Evolutionary conservation across 2,888 invertebrate genomes (phyloP), one percentile per base, ranked within the genome.

Genomic region (Ichneumoninae sp.): DNA sequence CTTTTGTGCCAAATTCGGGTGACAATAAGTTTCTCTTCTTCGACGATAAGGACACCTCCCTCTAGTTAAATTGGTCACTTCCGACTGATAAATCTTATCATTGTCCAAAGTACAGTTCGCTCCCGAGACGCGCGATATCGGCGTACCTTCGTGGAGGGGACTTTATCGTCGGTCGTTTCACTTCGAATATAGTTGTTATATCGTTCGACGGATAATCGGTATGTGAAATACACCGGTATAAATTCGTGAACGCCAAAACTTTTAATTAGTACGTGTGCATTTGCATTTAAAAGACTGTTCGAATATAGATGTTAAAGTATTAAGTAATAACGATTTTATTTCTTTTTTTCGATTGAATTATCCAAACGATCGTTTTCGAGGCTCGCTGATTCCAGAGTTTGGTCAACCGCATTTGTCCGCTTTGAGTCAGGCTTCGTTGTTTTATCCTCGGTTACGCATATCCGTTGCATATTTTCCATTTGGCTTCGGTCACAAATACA

Each of bases 1-100:
- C 79, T 84, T 86, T 85, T 87, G 90, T 90, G 90, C 90, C 90
- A 90, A 90, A 90, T 87, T 89, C 84, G 80, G 86, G 82, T 83
- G 90, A 90, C 90, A 90, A 90, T 90, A 90, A 88, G 87, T 88
- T 81, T 57, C 77, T 85, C 77, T 85, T 85, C 77, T 75, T 66
- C 77, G 77, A 84, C 68, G 75, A 83, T 86, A 80, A 79, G 72
- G 26, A 81, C 82, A 75, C 68, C 50, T 80, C 33, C 52, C 68
- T 69, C 70, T 69, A 57, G 78, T 78, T 78, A 26, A 69, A 80
- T 77, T 60, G 57, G 72, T 77, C 72, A 69, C 60, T 80, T 65
- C 36, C 44, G 74, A 19, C 50, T 62, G 54, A 79, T 52, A 36
- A 52, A 50, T 70, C 65, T 75, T 44, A 19, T 52, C 36, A 74